Evolutionary conservation across 2,797 vertebrate genomes (phyloP), one percentile per base, ranked within the genome.

Genomic region (Ispidina picta): DNA sequence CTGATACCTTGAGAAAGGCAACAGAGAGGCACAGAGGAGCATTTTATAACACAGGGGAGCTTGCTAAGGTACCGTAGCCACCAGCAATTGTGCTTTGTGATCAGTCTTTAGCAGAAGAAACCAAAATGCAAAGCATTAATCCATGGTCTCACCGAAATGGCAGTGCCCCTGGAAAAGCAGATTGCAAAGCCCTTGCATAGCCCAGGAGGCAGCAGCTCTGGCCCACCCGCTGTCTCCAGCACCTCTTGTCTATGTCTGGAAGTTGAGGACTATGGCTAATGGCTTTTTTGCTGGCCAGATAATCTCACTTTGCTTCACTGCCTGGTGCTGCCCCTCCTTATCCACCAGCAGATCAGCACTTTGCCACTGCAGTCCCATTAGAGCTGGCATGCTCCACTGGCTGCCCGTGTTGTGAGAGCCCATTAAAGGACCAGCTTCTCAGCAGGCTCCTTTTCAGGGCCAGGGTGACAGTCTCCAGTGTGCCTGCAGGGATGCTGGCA

Each of bases 281-380:
- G n/a, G 72, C 39, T 85, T 93, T 92, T 74, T 86, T 2, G 6
- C 60, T 68, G 49, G 64, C 37, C 41, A 1, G 48, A 91, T 86
- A 92, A 73, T 86, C 90, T 94, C 95, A 95, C 93, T 75, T 96
- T 96, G 88, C 92, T 94, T 92, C 92, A 73, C 78, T 81, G 82
- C 83, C 64, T 75, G 23, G 58, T 1, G 3, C 33, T 68, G 74
- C 77, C 78, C 76, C 85, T 76, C 58, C 92, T 97, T 98, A 97
- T 96, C 97, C 2, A 22, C 3, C 60, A 64, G 63, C 77, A 88
- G 83, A 97, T 97, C 95, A 51, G 84, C 82, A 72, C 71, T 76
- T 88, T 82, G 74, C 70, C 31, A 60, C 90, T 49, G 13, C 62
- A 69, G 84, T 60, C 70, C 75, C 74, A 55, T 17, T 28, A 19